These are phyloP conservation scores for Acromyrmex charruanus DNA, from an alignment of 1,140 invertebrate genomes.

Conservation along the genomic window DNA sequence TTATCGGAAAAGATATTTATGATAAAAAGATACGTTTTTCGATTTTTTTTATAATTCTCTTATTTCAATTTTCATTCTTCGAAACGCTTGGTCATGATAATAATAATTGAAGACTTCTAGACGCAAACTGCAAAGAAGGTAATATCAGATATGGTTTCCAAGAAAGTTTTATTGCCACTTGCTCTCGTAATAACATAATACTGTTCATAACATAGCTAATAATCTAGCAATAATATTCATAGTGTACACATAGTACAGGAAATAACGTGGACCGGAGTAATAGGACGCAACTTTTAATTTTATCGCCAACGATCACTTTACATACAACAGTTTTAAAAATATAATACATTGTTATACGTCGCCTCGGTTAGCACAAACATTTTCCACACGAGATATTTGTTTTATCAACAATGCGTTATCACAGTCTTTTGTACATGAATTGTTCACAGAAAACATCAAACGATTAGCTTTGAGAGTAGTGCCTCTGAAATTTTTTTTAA, in stretches of 20 bases:
- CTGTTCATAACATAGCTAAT: conserved; percentile 55
- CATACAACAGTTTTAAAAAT: conserved; percentile 67
- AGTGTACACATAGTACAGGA: conserved; percentile 60
- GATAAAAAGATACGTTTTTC: conserved; percentile 10
- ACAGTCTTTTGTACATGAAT: conserved; percentile 69
- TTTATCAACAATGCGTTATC: conserved; percentile 62
- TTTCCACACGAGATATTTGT: conserved; percentile 54
- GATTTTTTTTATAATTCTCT: conserved; percentile 16
- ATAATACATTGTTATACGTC: conserved; percentile 48
- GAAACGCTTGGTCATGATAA: neutral
- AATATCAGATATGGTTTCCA: conserved; percentile 68
- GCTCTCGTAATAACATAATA: conserved; percentile 70
- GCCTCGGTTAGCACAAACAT: conserved; percentile 46
- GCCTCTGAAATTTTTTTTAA: conserved; percentile 13
- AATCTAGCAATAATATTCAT: conserved; percentile 55
- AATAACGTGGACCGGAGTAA: conserved; percentile 48
- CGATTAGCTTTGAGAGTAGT: conserved; percentile 17
- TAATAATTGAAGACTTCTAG: conserved; percentile 46
- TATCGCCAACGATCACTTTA: conserved; percentile 51
- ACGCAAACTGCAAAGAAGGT: conserved; percentile 66
- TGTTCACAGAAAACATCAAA: conserved; percentile 44
- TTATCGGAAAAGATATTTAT: neutral
- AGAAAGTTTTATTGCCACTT: conserved; percentile 72
- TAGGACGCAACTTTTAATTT: conserved; percentile 55
- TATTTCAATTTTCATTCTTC: neutral